phyloP scores from a whole-genome alignment of 2,888 invertebrate species.

The Cyclophora punctaria region DNA sequence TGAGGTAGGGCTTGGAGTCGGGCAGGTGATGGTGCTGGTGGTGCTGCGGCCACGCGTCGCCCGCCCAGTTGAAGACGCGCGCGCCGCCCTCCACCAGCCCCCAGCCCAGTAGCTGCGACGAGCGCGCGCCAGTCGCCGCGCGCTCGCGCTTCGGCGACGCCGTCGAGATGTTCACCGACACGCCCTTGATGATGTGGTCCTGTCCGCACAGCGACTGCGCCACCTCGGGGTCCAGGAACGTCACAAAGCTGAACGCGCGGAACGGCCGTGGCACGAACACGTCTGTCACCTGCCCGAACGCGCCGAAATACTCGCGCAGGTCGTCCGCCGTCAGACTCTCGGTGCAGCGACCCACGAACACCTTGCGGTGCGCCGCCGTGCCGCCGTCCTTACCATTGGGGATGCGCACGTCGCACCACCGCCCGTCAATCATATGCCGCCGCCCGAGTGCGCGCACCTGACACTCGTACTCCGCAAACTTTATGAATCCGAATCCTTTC shows the following conservation, averaged over 20 bases:
- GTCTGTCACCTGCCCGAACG: constrained; percentile 89
- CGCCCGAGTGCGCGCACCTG: constrained; percentile 78
- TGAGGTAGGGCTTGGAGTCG: constrained; percentile 65
- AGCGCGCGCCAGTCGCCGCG: constrained; percentile 19
- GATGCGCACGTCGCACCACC: constrained; percentile 83
- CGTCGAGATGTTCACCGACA: constrained; percentile 90
- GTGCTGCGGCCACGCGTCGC: constrained; percentile 36
- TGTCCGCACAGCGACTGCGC: constrained; percentile 87
- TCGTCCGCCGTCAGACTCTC: constrained; percentile 86
- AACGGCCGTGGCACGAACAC: constrained; percentile 93
- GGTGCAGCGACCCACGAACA: constrained; percentile 89
- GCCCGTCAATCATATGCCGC: constrained; percentile 80
- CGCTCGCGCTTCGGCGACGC: constrained; percentile 87
- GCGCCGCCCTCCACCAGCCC: constrained; percentile 41
- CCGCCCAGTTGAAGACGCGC: constrained; percentile 38
- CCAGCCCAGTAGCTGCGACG: constrained; percentile 40
- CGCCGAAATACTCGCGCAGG: constrained; percentile 83
- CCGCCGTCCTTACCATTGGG: constrained; percentile 81
- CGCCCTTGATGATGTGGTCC: constrained; percentile 88
- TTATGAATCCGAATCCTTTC: constrained; percentile 83
- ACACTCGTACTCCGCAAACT: constrained; percentile 79
- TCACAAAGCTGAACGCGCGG: constrained; percentile 87
- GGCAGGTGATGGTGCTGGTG: constrained; percentile 25
- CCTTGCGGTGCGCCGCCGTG: constrained; percentile 81
- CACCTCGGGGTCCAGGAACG: constrained; percentile 86